Base-by-base conservation (phyloP, 2,113 vertebrate species). In the Colaptes auratus region DNA sequence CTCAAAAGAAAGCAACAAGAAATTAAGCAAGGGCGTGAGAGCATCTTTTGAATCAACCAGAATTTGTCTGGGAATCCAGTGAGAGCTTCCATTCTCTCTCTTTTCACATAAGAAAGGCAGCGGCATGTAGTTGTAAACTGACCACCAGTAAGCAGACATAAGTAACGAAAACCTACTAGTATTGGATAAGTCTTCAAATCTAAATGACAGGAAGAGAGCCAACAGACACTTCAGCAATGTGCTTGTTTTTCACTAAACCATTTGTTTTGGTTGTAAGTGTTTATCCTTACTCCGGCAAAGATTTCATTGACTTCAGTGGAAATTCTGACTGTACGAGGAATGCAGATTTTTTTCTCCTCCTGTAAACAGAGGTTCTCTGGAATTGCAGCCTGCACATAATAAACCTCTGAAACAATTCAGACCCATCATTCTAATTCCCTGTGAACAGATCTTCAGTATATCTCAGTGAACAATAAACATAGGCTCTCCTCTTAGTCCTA, bases 311-410 rank as follows among this genome's bases (percentile, higher is more conserved):
- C 94, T 94, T 89, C 82, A 92, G 87, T 95, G 94, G 94, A 96
- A 96, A 96, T 91, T 95, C 87, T 96, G 94, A 94, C 89, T 92
- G 67, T 77, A 93, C 1, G 19, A 96, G 81, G 92, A 96, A 96
- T 95, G 94, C 23, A 82, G 78, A 90, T 12, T 77, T 93, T 91
- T 93, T 94, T 77, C 55, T 55, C 55, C n/a, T 92, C 89, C 82
- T 94, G 84, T 96, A 95, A 96, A 96, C 95, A 96, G 89, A 95
- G n/a, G 50, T 85, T 87, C 84, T 90, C 91, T 96, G 95, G 91
- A 93, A 93, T 92, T 88, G 89, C 72, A 92, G 95, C 72, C 94
- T 94, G 92, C 94, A 93, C 75, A 85, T 89, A 92, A 87, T 89
- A 95, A 96, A 82, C 74, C 48, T 80, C 88, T 95, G 85, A 94